Percentiles rank a stretch among this genome's conserved stretches.
Conservation (phyloP, 1,140 invertebrate genomes). For the Eriocheir sinensis region DNA sequence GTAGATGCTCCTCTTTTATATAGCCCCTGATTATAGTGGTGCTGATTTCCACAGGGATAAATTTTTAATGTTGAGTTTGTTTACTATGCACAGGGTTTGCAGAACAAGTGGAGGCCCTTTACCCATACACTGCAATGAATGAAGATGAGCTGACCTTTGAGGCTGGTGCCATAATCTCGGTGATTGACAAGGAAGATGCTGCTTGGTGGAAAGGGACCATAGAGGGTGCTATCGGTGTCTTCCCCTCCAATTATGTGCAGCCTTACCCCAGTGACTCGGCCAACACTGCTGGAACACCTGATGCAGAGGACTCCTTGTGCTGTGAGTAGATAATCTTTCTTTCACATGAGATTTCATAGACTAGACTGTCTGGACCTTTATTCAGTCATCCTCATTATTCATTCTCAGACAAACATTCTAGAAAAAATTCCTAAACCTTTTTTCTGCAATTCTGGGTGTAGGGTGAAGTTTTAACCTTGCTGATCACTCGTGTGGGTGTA, state of each 20-base stretch:
- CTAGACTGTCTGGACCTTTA: neutral
- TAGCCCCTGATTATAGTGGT: neutral
- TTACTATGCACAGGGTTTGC: conserved; percentile 80
- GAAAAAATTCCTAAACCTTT: neutral
- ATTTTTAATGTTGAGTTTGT: neutral
- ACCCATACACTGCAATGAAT: conserved; percentile 95
- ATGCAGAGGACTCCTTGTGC: conserved; percentile 70
- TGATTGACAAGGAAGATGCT: conserved; percentile 94
- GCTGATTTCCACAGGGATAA: neutral
- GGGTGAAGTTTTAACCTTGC: neutral
- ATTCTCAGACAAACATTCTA: neutral
- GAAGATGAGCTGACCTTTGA: conserved; percentile 96
- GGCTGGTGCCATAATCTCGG: conserved; percentile 95
- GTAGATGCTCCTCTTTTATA: no score
- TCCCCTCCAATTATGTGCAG: conserved; percentile 95
- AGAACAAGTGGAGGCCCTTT: conserved; percentile 96
- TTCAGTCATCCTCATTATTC: neutral
- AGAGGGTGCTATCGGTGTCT: conserved; percentile 92
- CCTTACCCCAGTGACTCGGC: conserved; percentile 56
- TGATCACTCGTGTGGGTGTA: neutral
- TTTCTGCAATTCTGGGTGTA: neutral
- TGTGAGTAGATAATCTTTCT: conserved; percentile 67
- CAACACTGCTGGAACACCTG: conserved; percentile 26
- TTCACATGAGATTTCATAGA: neutral
- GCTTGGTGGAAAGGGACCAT: conserved; percentile 98